Base-by-base conservation (phyloP, 2,888 invertebrate species). In the Bugulina stolonifera region DNA sequence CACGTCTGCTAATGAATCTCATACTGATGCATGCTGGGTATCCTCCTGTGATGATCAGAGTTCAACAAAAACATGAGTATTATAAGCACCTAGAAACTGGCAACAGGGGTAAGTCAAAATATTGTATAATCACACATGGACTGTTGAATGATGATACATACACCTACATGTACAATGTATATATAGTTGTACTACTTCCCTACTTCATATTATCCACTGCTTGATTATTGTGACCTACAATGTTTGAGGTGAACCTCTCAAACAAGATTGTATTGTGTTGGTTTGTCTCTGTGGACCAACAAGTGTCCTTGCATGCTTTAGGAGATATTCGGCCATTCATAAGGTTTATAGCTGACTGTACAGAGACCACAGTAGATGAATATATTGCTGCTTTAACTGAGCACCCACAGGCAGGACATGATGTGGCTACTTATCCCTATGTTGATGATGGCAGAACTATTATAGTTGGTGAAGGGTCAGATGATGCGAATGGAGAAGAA, bases 1-100 rank as follows among this genome's bases (percentile, higher is more conserved):
- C 95, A 22, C 88, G 98, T 35, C 87, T 98, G 32, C 88, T 98
- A 0, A 97, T 98, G 96, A 98, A 98, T 85, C 89, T 95, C 77
- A 89, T 98, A 75, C 88, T 98, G 43, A 85, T 98, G 92, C 84
- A 92, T 84, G 93, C 93, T 0, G 96, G 97, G 0, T 98, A 92
- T 86, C 97, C 97, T 0, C 96, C 97, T 0, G 93, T 97, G 22
- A 94, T 95, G 77, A 91, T 97, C 75, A 89, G 91, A 72, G 94
- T 95, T 81, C 92, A 94, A 76, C 87, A 88, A 73, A 81, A 88
- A 78, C 90, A 92, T 81, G 76, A 81, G 35, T 88, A 88, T 79
- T 97, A 96, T 83, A 91, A 94, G 79, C 90, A 91, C 77, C 86
- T 98, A 35, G 91, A 94, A 83, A 87, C 91, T 10, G 97, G 94